These are phyloP conservation scores for Podotricha telesiphe DNA, from an alignment of 2,888 invertebrate genomes.

Conservation along the genomic window DNA sequence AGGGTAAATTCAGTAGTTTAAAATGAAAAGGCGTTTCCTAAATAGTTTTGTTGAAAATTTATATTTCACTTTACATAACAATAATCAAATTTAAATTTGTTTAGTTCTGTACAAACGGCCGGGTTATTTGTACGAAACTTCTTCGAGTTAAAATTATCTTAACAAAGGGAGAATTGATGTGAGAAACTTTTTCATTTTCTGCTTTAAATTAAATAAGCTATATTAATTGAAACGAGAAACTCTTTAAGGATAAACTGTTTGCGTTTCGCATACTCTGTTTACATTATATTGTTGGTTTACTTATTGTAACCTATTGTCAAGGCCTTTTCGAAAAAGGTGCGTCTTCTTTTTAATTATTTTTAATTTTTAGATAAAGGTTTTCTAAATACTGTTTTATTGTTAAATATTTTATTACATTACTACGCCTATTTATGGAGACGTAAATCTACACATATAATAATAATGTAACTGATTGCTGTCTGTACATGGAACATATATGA, in stretches of 20 bases:
- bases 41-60: conserved; percentile 31
- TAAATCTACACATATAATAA: no score
- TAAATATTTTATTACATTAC: no score
- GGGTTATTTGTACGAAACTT: conserved; percentile 37
- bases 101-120: conserved; percentile 33
- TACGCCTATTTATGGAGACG: no score
- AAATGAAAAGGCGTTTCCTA: conserved; percentile 21
- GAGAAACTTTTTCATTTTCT: conserved; percentile 35
- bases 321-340: no score
- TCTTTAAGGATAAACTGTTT: conserved; percentile 29
- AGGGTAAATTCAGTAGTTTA: conserved; percentile 21
- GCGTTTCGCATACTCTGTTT: conserved; percentile 1
- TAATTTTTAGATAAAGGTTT: no score
- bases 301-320: neutral
- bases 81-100: conserved; percentile 42
- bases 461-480: no score
- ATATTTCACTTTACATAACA: conserved; percentile 37
- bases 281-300: neutral
- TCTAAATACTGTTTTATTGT: no score
- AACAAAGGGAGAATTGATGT: conserved; percentile 41
- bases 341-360: no score
- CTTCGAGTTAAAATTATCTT: conserved; percentile 41
- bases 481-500: no score
- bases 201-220: conserved; percentile 32
- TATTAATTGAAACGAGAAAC: conserved; percentile 22